phyloP scores from a whole-genome alignment of 1,140 invertebrate species.

The Trialeurodes vaporariorum region DNA sequence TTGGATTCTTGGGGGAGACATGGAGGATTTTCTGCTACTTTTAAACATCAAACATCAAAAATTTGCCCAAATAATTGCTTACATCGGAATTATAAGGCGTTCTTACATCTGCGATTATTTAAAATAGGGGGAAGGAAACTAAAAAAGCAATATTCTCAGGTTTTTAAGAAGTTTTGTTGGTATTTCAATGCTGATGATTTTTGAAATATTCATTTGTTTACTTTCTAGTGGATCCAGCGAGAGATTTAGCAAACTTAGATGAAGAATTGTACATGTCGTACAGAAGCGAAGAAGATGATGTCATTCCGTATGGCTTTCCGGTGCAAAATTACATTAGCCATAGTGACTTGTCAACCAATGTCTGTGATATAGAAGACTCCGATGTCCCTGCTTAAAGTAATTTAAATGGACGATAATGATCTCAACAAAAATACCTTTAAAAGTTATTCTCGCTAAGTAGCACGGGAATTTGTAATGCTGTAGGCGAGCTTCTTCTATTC shows the following conservation, averaged over 20 bases:
- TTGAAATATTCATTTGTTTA: slow-evolving; percentile 2
- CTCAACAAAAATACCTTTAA: too few relatives aligned
- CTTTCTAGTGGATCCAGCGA: slow-evolving; percentile 40
- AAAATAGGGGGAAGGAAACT: too few relatives aligned
- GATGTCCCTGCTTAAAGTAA: slow-evolving; percentile 38
- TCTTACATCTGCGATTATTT: too few relatives aligned
- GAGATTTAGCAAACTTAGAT: slow-evolving; percentile 53
- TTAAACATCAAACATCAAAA: too few relatives aligned
- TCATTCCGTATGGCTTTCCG: slow-evolving; percentile 54
- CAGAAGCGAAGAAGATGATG: slow-evolving; percentile 52
- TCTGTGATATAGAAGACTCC: slow-evolving; percentile 90
- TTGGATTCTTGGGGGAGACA: too few relatives aligned
- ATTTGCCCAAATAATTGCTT: too few relatives aligned
- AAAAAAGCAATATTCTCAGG: neutral
- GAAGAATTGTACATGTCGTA: slow-evolving; percentile 72
- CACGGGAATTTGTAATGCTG: too few relatives aligned
- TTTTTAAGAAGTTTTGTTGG: slow-evolving; percentile 5
- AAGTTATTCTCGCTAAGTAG: too few relatives aligned
- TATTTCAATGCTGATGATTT: slow-evolving; percentile 16
- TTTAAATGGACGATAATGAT: too few relatives aligned
- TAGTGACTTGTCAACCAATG: slow-evolving; percentile 72
- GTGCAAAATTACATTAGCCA: slow-evolving; percentile 41
- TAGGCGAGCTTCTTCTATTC: too few relatives aligned
- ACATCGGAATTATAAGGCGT: too few relatives aligned
- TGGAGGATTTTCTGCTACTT: too few relatives aligned